These are phyloP conservation scores for Philhelius pedissequus DNA, from an alignment of 2,888 invertebrate species.

Conservation along the genomic window DNA sequence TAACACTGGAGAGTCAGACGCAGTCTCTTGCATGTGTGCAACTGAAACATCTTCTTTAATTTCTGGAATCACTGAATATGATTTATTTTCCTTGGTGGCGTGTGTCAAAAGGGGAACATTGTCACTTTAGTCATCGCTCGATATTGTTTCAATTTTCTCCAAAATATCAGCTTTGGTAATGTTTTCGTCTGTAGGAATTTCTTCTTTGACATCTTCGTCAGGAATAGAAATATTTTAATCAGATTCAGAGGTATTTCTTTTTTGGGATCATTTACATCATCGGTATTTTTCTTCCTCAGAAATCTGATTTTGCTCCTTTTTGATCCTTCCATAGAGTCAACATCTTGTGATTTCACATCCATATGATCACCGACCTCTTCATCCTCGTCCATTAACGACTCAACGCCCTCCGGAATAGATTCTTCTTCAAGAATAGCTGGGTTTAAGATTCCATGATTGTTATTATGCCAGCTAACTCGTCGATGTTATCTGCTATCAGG, in stretches of 20 bases:
- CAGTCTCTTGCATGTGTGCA: too few relatives aligned
- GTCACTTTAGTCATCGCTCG: conserved; percentile 77
- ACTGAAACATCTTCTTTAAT: too few relatives aligned
- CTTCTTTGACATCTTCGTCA: conserved; percentile 35
- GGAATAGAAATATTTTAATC: conserved; percentile 22
- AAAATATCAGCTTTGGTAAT: conserved; percentile 28
- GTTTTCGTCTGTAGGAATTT: neutral
- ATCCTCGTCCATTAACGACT: conserved; percentile 70
- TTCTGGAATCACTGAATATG: neutral
- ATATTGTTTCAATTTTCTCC: conserved; percentile 71
- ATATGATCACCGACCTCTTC: conserved; percentile 71
- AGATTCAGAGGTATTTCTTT: neutral
- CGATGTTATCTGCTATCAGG: conserved; percentile 76
- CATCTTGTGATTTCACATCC: conserved; percentile 70
- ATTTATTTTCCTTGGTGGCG: conserved; percentile 37
- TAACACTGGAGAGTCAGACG: conserved; percentile 21
- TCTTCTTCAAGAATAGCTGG: conserved; percentile 76
- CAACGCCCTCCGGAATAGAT: conserved; percentile 75
- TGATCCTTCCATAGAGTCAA: conserved; percentile 2
- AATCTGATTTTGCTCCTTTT: conserved; percentile 40
- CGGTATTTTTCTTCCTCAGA: conserved; percentile 42
- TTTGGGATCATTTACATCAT: conserved; percentile 29
- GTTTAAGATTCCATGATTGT: conserved; percentile 70
- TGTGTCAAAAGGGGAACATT: conserved; percentile 74
- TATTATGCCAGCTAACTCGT: conserved; percentile 76